These are phyloP conservation scores for Clytia hemisphaerica DNA, from an alignment of 30 jellyfish, hydroid and myxozoan genomes.

Conservation along the genomic window DNA sequence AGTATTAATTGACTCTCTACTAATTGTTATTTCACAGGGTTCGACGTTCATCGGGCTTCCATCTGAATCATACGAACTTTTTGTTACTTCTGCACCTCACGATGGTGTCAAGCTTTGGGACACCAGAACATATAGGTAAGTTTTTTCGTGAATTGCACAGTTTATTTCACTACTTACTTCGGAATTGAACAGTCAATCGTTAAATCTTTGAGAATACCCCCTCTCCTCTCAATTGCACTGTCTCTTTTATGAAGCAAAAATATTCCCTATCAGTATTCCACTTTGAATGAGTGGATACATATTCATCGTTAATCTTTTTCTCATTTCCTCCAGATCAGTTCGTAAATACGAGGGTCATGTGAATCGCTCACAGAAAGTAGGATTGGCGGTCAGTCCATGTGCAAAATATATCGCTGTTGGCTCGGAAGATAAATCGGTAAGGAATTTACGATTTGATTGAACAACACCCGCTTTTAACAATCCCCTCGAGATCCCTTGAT, in stretches of 20 bases:
- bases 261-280: not conserved
- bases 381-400: slow-evolving; percentile 91
- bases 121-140: slow-evolving; percentile 66
- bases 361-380: slow-evolving; percentile 73
- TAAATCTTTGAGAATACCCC: not conserved
- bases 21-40: slow-evolving; percentile 60
- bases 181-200: too few relatives aligned
- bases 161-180: not conserved
- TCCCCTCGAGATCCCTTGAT: too few relatives aligned
- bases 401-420: slow-evolving; percentile 92
- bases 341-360: slow-evolving; percentile 87
- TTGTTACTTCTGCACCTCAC: slow-evolving; percentile 83
- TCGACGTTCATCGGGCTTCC: slow-evolving; percentile 78
- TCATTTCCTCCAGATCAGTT: slow-evolving; percentile 62
- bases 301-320: not conserved
- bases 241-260: not conserved
- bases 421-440: slow-evolving; percentile 92
- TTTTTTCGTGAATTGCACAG: not conserved
- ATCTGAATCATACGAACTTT: slow-evolving; percentile 85
- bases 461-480: not conserved
- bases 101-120: slow-evolving; percentile 96
- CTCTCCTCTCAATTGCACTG: not conserved
- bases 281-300: not conserved
- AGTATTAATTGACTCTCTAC: not conserved
- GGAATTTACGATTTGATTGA: not conserved